Percentiles rank a stretch among this genome's conserved stretches.
Conservation (phyloP, 37 sponge, comb jelly and placozoan genomes). For the Ianthella basta region DNA sequence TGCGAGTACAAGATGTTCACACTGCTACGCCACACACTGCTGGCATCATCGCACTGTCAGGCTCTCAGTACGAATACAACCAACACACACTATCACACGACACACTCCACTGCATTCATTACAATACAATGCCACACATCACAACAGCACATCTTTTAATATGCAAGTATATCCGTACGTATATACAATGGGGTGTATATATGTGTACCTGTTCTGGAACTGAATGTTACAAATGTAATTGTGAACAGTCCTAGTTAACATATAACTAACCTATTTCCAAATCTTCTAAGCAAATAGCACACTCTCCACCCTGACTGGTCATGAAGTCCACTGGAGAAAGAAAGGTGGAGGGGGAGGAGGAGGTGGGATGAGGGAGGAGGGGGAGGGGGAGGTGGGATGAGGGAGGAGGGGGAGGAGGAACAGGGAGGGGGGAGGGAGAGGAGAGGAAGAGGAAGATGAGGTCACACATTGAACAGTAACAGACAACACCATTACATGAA, state of each 20-base stretch:
- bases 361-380: not conserved
- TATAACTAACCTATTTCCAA: slow-evolving; percentile 67
- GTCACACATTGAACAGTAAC: not conserved
- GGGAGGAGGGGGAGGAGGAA: slow-evolving; percentile 27
- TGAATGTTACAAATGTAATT: not conserved
- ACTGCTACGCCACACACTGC: too few relatives aligned
- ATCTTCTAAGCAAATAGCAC: slow-evolving; percentile 90
- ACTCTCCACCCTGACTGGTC: slow-evolving; percentile 77
- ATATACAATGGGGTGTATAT: not conserved
- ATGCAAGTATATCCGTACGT: not conserved
- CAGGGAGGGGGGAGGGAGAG: slow-evolving; percentile 21
- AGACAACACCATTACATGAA: too few relatives aligned
- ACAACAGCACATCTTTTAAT: too few relatives aligned
- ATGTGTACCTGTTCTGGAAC: not conserved
- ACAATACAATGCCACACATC: not conserved
- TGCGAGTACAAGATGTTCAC: too few relatives aligned
- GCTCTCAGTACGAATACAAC: not conserved
- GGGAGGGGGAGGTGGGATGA: slow-evolving; percentile 29
- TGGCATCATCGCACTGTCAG: not conserved
- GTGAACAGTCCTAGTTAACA: not conserved
- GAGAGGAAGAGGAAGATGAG: not conserved
- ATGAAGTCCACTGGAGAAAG: slow-evolving; percentile 65
- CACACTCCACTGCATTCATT: not conserved
- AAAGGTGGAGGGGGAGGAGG: not conserved
- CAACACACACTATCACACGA: slow-evolving; percentile 8